Percentiles rank a stretch among this genome's conserved stretches.
phyloP scores from a whole-genome alignment of 2,888 invertebrate species.

The Pasiphila rectangulata region DNA sequence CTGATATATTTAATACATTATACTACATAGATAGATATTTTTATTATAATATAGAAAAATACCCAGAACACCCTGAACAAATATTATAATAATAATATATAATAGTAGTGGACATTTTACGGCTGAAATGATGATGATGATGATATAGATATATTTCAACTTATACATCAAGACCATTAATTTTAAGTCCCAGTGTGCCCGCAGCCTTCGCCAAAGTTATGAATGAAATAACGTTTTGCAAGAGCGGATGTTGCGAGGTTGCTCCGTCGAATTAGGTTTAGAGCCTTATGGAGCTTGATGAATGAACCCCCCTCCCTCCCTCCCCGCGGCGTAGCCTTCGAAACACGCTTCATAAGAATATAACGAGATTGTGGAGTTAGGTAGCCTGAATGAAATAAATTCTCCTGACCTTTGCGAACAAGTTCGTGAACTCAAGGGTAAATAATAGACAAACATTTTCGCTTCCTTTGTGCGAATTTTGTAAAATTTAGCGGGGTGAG shows the following conservation, averaged over 20 bases:
- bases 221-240: slow-evolving; percentile 81
- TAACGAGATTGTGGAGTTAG: slow-evolving; percentile 5
- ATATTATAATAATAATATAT: too few relatives aligned
- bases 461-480: too few relatives aligned
- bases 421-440: slow-evolving; percentile 20
- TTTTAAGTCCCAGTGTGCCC: slow-evolving; percentile 49
- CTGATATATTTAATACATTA: too few relatives aligned
- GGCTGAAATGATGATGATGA: too few relatives aligned
- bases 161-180: too few relatives aligned
- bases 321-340: slow-evolving; percentile 15
- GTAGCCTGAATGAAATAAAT: slow-evolving; percentile 17
- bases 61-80: too few relatives aligned
- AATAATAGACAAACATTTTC: too few relatives aligned
- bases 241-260: slow-evolving; percentile 81
- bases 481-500: too few relatives aligned
- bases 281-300: slow-evolving; percentile 79
- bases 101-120: too few relatives aligned
- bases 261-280: slow-evolving; percentile 79
- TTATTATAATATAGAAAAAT: too few relatives aligned
- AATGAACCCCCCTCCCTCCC: slow-evolving; percentile 58
- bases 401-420: slow-evolving; percentile 19
- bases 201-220: slow-evolving; percentile 63
- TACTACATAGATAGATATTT: too few relatives aligned
- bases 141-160: too few relatives aligned
- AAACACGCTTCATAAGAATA: slow-evolving; percentile 32